phyloP scores from a whole-genome alignment of 2,113 vertebrate species.

The Dasyurus viverrinus region DNA sequence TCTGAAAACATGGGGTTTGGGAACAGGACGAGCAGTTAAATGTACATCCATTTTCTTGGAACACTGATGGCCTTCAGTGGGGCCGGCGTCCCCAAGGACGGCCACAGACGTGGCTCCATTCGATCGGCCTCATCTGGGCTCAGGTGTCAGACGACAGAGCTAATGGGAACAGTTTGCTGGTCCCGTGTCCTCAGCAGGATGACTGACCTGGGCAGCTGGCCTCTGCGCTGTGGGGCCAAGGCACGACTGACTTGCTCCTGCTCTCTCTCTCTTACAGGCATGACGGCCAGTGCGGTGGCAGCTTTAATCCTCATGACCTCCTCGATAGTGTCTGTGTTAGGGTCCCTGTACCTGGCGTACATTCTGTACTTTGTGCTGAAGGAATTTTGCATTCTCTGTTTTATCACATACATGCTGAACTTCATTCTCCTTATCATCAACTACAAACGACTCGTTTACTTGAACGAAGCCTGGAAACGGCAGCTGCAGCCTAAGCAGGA shows the following conservation, averaged over 20 bases:
- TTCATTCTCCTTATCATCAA: constrained; percentile 98
- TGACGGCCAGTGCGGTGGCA: constrained; percentile 97
- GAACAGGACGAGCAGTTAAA: not conserved
- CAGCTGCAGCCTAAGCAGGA: constrained; percentile 96
- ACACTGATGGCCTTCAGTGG: not conserved
- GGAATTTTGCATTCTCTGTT: constrained; percentile 97
- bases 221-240: not conserved
- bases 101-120: not conserved
- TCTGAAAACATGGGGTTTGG: not conserved
- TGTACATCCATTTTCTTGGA: not conserved
- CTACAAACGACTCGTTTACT: constrained; percentile 99
- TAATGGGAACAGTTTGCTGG: not conserved
- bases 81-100: too few species aligned
- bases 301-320: constrained; percentile 98
- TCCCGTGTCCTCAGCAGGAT: not conserved
- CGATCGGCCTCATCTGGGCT: not conserved
- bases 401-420: constrained; percentile 97
- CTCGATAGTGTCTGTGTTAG: constrained; percentile 96
- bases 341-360: constrained; percentile 97
- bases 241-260: not conserved
- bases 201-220: too few species aligned
- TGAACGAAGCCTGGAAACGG: constrained; percentile 99
- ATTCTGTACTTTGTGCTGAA: constrained; percentile 99
- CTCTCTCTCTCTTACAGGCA: constrained; percentile 88
- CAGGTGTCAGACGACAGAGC: not conserved